Percentiles rank a stretch among this genome's conserved stretches.
phyloP scores from a whole-genome alignment of 30 jellyfish, hydroid and myxozoan species.

The Pelagia noctiluca region DNA sequence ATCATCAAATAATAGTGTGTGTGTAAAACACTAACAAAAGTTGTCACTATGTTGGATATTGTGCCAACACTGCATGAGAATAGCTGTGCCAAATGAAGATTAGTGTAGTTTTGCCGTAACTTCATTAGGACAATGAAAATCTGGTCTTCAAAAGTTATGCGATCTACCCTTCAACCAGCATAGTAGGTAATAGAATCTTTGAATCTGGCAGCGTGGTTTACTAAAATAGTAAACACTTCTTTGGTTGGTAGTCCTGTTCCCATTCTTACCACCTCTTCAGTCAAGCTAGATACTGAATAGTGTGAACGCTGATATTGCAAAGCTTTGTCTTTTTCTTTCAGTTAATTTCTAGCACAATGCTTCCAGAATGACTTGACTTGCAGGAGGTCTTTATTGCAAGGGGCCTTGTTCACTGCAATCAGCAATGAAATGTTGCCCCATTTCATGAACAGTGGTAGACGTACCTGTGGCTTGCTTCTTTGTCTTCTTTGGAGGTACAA shows the following conservation, averaged over 20 bases:
- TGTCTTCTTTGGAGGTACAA: not conserved
- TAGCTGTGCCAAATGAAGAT: constrained; percentile 39
- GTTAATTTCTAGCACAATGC: not conserved
- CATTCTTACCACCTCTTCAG: constrained; percentile 26
- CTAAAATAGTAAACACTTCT: not conserved
- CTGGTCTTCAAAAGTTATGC: constrained; percentile 25
- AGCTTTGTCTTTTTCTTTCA: not conserved
- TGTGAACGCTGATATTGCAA: not conserved
- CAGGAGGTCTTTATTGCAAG: not conserved
- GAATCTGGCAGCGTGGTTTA: constrained; percentile 20
- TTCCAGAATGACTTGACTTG: not conserved
- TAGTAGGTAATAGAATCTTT: not conserved
- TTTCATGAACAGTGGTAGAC: not conserved
- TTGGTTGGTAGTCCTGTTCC: constrained; percentile 43
- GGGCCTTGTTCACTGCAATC: constrained; percentile 9
- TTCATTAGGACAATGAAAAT: constrained; percentile 26
- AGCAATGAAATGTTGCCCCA: no score
- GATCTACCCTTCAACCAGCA: constrained; percentile 26
- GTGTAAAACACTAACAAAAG: constrained; percentile 40
- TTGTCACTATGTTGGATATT: constrained; percentile 17
- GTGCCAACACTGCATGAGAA: constrained; percentile 41
- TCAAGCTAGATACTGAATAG: constrained; percentile 6
- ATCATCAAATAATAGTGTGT: not conserved
- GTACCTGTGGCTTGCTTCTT: not conserved
- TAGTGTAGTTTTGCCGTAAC: constrained; percentile 44